Percentiles rank a stretch among this genome's conserved stretches.
Conservation (phyloP, 2,888 invertebrate genomes). For the Andrena haemorrhoa region DNA sequence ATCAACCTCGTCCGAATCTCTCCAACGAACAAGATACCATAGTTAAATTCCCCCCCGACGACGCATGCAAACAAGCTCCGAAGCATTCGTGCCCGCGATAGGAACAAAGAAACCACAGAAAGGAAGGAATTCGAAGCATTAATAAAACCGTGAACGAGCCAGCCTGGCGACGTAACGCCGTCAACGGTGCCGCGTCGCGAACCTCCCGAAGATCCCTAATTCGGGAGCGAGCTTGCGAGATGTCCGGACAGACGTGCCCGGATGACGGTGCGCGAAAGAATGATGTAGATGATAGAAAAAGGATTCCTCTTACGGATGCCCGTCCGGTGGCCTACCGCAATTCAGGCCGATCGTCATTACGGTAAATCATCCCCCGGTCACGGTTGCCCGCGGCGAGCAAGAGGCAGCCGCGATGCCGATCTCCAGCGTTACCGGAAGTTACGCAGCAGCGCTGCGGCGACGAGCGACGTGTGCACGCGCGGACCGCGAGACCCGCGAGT, state of each 20-base stretch:
- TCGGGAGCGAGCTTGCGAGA: too few species aligned
- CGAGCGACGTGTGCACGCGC: constrained; percentile 38
- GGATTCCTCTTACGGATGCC: constrained; percentile 61
- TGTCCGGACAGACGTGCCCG: too few species aligned
- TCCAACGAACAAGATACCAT: not conserved
- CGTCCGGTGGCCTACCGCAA: constrained; percentile 70
- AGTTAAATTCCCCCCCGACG: too few species aligned
- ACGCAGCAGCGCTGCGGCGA: constrained; percentile 52
- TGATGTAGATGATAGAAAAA: constrained; percentile 12
- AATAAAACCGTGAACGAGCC: not conserved
- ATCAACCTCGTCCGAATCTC: not conserved
- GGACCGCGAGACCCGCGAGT: constrained; percentile 48
- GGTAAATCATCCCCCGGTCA: constrained; percentile 68
- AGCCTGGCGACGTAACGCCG: not conserved
- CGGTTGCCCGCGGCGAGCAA: constrained; percentile 37
- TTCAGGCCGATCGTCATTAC: constrained; percentile 73
- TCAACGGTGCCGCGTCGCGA: too few species aligned
- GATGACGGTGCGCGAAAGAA: too few species aligned
- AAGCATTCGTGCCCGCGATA: not conserved
- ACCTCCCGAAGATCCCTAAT: too few species aligned
- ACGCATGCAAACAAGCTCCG: not conserved
- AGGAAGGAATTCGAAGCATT: not conserved
- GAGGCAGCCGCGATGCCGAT: constrained; percentile 57
- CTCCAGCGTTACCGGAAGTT: constrained; percentile 64
- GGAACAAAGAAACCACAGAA: not conserved